Evolutionary conservation across 2,797 vertebrate genomes (phyloP), one percentile per base, ranked within the genome.

Genomic region (Yasuhikotakia modesta): DNA sequence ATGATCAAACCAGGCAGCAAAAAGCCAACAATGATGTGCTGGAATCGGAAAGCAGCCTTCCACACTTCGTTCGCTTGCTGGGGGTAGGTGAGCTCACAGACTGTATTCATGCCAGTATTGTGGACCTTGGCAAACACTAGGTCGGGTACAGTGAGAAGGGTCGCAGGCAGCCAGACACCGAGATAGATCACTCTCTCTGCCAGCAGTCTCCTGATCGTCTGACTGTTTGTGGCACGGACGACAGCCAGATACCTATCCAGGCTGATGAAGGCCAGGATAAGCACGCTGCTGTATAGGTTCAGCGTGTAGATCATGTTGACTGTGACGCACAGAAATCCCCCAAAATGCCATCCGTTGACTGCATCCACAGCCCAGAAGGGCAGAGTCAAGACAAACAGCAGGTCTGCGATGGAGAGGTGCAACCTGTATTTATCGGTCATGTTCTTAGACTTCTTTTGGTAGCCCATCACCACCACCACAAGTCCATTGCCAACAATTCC

Each of bases 371-470:
- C 97, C 96, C 96, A 99, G 91, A 99, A 98, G 1, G 98, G 98
- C 77, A 99, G 92, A 0, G 96, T 98, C 87, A 99, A 82, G 73
- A 99, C 96, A 0, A 99, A 95, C 53, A 99, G 91, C 17, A 99
- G 95, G 83, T 99, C 97, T 0, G 98, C 98, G 71, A 98, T 95
- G 0, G 97, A 99, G 76, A 99, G 95, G 78, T 99, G 97, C 21
- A 99, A 91, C 80, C 97, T 92, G 88, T 99, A 99, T 86, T 97
- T 98, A 89, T 99, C 98, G 0, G 98, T 99, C 97, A 99, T 98
- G 66, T 93, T 98, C 81, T 93, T 94, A 21, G 95, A 88, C 78
- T 97, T 99, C 82, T 95, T 96, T 89, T 99, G 97, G 87, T 95
- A 99, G 86, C 97, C 97, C 96, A 99, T 98, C 86, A 99, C 96